Conservation (phyloP, 2,888 invertebrate genomes). For the Crioceris asparagi region DNA sequence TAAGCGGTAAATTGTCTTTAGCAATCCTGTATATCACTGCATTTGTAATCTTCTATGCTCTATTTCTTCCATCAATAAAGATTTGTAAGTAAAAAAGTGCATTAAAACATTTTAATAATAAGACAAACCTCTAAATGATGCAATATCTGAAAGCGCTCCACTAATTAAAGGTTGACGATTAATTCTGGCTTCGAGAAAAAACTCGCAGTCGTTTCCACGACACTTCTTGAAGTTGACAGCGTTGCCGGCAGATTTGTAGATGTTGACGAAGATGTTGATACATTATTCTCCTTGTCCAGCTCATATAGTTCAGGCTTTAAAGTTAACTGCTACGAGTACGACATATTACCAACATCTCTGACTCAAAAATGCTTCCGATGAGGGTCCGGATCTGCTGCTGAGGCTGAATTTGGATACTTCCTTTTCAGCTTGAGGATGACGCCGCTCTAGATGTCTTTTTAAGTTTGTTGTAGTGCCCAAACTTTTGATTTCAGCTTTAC, state of each 20-base stretch:
- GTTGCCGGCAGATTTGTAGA: background rate
- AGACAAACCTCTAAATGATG: background rate
- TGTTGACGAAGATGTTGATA: no score
- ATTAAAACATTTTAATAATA: background rate
- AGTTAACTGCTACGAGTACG: no score
- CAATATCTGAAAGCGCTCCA: background rate
- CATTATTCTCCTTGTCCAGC: no score
- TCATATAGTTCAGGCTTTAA: no score
- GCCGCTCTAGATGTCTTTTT: conserved; percentile 3
- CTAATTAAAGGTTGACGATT: background rate
- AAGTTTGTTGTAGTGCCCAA: conserved; percentile 5
- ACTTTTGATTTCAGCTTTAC: conserved; percentile 5
- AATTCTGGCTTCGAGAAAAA: background rate
- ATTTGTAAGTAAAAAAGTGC: background rate
- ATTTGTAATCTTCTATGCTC: conserved; percentile 10
- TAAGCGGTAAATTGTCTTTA: conserved; percentile 12
- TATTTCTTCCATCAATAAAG: background rate
- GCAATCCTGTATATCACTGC: conserved; percentile 16
- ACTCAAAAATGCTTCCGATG: no score
- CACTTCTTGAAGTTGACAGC: background rate
- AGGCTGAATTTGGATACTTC: no score
- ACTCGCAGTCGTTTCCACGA: background rate
- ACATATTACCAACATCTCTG: no score
- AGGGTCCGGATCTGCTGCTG: no score
- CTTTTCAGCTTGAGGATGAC: conserved; percentile 3